Evolutionary conservation across 2,113 vertebrate genomes (phyloP), one percentile per base, ranked within the genome.

Genomic region (Camelus bactrianus): DNA sequence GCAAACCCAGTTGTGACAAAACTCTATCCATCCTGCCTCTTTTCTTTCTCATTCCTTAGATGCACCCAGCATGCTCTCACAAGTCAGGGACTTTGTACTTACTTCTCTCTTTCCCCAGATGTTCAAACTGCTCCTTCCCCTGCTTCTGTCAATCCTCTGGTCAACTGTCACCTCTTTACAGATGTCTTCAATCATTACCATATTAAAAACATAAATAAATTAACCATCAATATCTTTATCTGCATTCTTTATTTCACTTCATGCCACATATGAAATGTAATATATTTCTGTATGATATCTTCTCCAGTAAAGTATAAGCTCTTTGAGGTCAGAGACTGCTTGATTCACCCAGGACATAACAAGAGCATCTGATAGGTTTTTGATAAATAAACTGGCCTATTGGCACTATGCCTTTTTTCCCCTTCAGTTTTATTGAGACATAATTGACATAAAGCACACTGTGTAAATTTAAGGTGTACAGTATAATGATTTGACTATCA

Each of bases 61-160:
- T 81, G 32, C 13, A 58, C 9, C 15, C 9, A 67, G 2, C 6
- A 70, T 11, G 0, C 1, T 22, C 1, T 81, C 4, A 19, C 4
- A 19, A 14, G 8, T 48, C 38, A 72, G 1, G 4, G 1, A 3
- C n/a, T 95, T 72, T 54, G 5, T 24, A 15, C 20, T 85, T n/a
- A 38, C 14, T 92, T 79, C 5, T 50, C 24, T 69, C 10, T 67
- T 81, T 75, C 32, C 8, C 7, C 22, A n/a, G 35, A 70, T 32
- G 14, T 32, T 1, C 52, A 76, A 48, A 76, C 67, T 42, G 20
- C 3, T 65, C 5, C 17, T 52, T 56, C 3, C 0, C 5, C 93
- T 35, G 32, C 6, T 48, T 89, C 17, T 11, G 2, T 81, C 35
- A 60, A 12, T 56, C 70, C 1, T 69, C 17, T 80, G 6, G 8